Percentiles rank a stretch among this genome's conserved stretches.
These are phyloP conservation scores for Linnaemya tessellans DNA, from an alignment of 2,888 invertebrate species.

Conservation along the genomic window DNA sequence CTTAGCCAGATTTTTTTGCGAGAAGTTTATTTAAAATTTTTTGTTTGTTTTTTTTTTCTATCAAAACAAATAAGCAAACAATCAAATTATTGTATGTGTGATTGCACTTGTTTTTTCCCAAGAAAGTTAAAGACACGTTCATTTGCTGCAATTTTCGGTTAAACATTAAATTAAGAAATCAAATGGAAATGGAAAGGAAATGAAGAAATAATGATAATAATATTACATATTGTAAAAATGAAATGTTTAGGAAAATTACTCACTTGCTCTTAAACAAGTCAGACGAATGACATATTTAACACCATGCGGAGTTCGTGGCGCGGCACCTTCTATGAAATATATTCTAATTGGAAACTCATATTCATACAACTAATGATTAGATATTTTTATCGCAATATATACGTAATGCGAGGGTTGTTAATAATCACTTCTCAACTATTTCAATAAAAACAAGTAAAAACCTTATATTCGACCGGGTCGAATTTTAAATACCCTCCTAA, in stretches of 20 bases:
- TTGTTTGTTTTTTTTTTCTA: neutral
- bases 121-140: conserved; percentile 11
- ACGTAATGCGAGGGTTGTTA: no score
- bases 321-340: no score
- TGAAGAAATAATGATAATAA: neutral
- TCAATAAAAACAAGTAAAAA: no score
- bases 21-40: conserved; percentile 11
- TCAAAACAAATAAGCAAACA: neutral
- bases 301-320: no score
- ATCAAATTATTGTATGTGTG: neutral
- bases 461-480: no score
- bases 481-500: no score
- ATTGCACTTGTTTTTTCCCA: neutral
- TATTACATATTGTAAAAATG: neutral
- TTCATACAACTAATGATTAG: no score
- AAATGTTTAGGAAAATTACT: neutral
- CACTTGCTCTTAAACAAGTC: no score
- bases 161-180: conserved; percentile 27
- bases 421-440: no score
- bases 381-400: no score
- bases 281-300: no score
- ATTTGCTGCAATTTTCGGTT: neutral
- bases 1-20: conserved; percentile 7
- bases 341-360: no score
- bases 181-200: neutral